Evolutionary conservation across 2,113 vertebrate species (phyloP).

Genomic region (Cottus gobio): DNA sequence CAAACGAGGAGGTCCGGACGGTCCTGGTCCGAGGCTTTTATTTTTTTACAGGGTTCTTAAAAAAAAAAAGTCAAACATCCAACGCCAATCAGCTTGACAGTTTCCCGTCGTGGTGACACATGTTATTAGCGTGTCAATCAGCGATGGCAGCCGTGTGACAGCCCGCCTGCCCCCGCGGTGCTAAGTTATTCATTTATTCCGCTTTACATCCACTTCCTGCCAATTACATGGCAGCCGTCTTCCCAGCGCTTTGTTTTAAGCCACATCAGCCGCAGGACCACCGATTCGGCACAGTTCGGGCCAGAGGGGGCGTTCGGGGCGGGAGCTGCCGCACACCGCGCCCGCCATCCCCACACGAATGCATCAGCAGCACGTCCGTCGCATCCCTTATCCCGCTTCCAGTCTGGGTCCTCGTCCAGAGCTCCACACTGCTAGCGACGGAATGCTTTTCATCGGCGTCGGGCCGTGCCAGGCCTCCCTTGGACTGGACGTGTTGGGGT

Average conservation of each 20-base stretch:
- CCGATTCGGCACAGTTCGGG: not conserved
- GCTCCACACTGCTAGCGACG: conserved; percentile 34
- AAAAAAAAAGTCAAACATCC: not conserved
- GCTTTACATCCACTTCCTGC: conserved; percentile 30
- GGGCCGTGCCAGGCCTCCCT: conserved; percentile 52
- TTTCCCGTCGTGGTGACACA: conserved; percentile 39
- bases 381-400: conserved; percentile 29
- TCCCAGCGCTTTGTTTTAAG: conserved; percentile 37
- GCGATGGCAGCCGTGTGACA: conserved; percentile 38
- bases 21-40: not conserved
- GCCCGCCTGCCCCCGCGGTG: conserved; percentile 29
- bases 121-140: conserved; percentile 62
- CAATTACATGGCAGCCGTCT: conserved; percentile 13
- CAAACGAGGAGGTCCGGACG: not conserved
- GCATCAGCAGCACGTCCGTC: not conserved
- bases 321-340: not conserved
- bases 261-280: conserved; percentile 20
- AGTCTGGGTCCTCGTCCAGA: conserved; percentile 24
- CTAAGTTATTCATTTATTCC: conserved; percentile 65
- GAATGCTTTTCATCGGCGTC: conserved; percentile 55
- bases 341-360: not conserved
- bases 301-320: not conserved
- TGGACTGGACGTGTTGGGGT: conserved; percentile 43
- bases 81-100: no score
- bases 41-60: not conserved